Evolutionary conservation across 2,113 vertebrate genomes (phyloP).

Genomic region (Burhinus bistriatus): DNA sequence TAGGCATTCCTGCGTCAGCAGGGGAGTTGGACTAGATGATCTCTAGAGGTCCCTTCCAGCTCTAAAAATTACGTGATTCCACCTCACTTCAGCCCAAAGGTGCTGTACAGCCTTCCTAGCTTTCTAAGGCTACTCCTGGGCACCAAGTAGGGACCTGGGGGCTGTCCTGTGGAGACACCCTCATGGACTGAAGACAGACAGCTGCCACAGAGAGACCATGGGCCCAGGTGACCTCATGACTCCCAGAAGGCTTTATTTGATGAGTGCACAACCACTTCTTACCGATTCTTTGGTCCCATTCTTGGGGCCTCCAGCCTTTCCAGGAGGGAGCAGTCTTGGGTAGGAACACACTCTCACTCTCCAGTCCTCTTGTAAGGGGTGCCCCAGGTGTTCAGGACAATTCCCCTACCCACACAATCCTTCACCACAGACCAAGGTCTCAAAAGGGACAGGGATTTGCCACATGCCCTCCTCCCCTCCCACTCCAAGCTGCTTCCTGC

Average conservation of each 20-base stretch:
- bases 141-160: background rate
- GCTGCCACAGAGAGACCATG: fast-evolving
- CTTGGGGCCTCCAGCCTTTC: background rate
- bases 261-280: background rate
- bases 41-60: too few species aligned
- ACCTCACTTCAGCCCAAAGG: background rate
- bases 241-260: background rate
- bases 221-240: fast-evolving
- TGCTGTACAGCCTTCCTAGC: background rate
- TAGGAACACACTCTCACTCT: fast-evolving
- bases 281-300: fast-evolving
- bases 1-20: too few species aligned
- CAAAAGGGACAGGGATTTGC: background rate
- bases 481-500: background rate
- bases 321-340: background rate
- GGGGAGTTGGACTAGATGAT: too few species aligned
- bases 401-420: fast-evolving
- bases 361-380: too few species aligned
- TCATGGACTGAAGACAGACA: background rate
- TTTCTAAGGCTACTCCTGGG: background rate
- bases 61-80: too few species aligned
- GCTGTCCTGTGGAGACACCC: background rate
- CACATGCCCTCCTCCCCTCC: background rate
- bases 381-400: background rate
- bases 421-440: background rate